Evolutionary conservation across 2,888 invertebrate species (phyloP), one percentile per base, ranked within the genome.

Genomic region (Synanthedon formicaeformis): DNA sequence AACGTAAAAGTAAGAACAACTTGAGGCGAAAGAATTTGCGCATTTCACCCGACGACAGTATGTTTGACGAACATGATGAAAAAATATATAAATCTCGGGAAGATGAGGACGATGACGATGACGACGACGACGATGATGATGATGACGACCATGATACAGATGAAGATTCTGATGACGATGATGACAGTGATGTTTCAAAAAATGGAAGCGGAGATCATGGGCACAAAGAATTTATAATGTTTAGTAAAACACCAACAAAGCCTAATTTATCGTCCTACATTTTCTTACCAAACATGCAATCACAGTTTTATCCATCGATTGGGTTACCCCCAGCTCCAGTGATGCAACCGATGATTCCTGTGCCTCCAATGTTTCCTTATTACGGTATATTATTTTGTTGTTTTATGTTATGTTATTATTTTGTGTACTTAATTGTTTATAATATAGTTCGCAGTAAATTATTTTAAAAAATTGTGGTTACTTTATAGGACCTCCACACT

Each of bases 271-370:
- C 86, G 1, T 84, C 84, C 4, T 85, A 86, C 56, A 78, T 86
- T 60, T 84, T 85, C 56, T 62, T 86, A 51, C 86, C 86, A 4
- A 79, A 72, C 52, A 69, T 81, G 63, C 76, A 79, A 10, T 80
- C 84, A 14, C 76, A 82, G 2, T 85, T 68, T 58, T 86, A 73
- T 55, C 85, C 85, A 6, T 85, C 86, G 0, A 70, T 86, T 54
- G 82, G 80, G 0, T 57, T 86, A 23, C 80, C 82, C 5, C 73
- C 78, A 10, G 81, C 83, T 12, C 76, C 80, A 3, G 60, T 67
- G 2, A 82, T 86, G 85, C 84, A 78, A 54, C 85, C 85, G 0
- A 71, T 84, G 68, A 67, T 81, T 27, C 85, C 85, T 4, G 72
- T 83, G 1, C 84, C 84, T 40, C 82, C 83, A 1, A 68, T 81